Evolutionary conservation across 2,113 vertebrate genomes (phyloP).

Genomic region (Illadopsis cleaveri): DNA sequence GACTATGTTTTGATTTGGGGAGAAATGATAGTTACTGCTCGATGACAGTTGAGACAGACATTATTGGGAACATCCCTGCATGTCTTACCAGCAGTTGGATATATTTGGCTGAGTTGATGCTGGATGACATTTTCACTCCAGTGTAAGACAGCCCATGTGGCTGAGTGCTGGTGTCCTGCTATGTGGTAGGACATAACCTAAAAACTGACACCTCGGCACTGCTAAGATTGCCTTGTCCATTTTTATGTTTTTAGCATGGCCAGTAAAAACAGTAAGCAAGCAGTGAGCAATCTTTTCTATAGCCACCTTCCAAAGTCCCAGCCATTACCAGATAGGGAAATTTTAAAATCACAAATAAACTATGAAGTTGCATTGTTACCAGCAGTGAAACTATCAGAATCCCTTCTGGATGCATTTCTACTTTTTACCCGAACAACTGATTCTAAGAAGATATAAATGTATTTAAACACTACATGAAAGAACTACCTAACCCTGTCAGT

Average conservation of each 20-base stretch:
- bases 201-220: neutral
- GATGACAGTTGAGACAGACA: constrained; percentile 4
- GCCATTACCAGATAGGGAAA: neutral
- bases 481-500: neutral
- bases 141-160: neutral
- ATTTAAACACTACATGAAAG: neutral
- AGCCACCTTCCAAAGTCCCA: neutral
- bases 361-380: neutral
- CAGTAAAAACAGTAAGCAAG: neutral
- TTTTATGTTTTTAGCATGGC: neutral
- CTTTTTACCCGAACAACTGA: neutral
- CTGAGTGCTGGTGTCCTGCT: neutral
- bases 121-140: constrained; percentile 22
- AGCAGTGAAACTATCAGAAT: neutral
- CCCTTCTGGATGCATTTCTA: neutral
- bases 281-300: neutral
- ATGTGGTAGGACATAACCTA: neutral
- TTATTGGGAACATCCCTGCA: neutral
- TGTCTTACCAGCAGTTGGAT: neutral
- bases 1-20: constrained; percentile 41
- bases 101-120: constrained; percentile 4
- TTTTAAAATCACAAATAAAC: neutral
- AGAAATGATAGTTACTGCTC: constrained; percentile 5
- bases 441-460: neutral
- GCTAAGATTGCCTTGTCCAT: neutral